Evolutionary conservation across 2,888 invertebrate species (phyloP).

Genomic region (Macrosoma leucophasiata): DNA sequence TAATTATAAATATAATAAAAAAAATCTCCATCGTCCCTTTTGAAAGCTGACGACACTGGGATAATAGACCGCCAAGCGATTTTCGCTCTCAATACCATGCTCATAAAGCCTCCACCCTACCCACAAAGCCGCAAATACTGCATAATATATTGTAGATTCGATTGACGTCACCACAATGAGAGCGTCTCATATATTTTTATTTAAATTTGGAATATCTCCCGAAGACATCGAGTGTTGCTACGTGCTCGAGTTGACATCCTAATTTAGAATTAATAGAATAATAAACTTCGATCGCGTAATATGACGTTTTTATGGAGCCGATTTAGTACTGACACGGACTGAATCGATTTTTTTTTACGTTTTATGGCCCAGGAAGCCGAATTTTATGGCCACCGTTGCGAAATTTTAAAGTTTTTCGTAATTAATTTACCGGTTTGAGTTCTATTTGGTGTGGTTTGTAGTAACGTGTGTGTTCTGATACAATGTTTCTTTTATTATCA

Average conservation of each 20-base stretch:
- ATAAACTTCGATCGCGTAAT: too few relatives aligned
- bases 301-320: too few relatives aligned
- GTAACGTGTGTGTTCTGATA: too few relatives aligned
- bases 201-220: slow-evolving; percentile 51
- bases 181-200: slow-evolving; percentile 59
- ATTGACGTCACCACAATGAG: slow-evolving; percentile 63
- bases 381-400: too few relatives aligned
- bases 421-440: too few relatives aligned
- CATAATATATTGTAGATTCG: slow-evolving; percentile 66
- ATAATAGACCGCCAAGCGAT: slow-evolving; percentile 40
- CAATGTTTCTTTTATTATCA: too few relatives aligned
- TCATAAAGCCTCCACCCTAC: slow-evolving; percentile 30
- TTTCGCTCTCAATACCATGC: slow-evolving; percentile 40
- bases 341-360: too few relatives aligned
- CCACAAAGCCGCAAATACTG: slow-evolving; percentile 31
- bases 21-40: slow-evolving; percentile 64
- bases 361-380: too few relatives aligned
- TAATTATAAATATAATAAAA: slow-evolving; percentile 75
- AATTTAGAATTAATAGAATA: too few relatives aligned
- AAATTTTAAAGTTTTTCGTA: too few relatives aligned
- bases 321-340: too few relatives aligned
- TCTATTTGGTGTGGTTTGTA: too few relatives aligned
- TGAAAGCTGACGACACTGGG: slow-evolving; percentile 39
- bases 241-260: slow-evolving; percentile 27
- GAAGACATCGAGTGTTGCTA: slow-evolving; percentile 56